Conservation (phyloP, 2,888 invertebrate genomes). For the Disparrhopalites patrizii region DNA sequence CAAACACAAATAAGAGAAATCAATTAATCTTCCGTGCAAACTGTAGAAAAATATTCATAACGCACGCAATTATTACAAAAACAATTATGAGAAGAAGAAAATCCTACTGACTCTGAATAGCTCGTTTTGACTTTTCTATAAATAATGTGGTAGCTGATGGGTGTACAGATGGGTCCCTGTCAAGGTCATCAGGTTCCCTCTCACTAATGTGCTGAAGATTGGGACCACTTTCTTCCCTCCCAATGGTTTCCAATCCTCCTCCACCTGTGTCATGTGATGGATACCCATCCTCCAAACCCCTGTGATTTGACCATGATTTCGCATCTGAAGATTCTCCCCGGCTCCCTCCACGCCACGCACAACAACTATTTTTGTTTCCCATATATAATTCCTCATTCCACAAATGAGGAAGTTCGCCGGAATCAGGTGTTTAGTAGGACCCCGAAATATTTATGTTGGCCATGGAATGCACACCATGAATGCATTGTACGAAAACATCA, state of each 20-base stretch:
- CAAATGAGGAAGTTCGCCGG: too few relatives aligned
- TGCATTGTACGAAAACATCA: too few relatives aligned
- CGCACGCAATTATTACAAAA: too few relatives aligned
- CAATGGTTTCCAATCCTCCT: constrained; percentile 53
- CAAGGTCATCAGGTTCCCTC: constrained; percentile 92
- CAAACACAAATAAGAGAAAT: constrained; percentile 39
- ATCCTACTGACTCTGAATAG: constrained; percentile 62
- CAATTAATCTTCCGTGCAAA: neutral
- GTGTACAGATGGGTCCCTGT: constrained; percentile 93
- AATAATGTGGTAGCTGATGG: constrained; percentile 95
- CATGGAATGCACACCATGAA: too few relatives aligned
- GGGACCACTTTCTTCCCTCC: constrained; percentile 73
- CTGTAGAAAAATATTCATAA: neutral
- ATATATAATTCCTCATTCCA: constrained; percentile 56
- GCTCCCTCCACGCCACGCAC: constrained; percentile 70
- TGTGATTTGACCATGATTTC: constrained; percentile 43
- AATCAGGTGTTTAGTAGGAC: too few relatives aligned
- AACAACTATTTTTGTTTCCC: constrained; percentile 79
- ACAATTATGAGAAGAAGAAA: neutral
- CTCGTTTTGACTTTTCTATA: constrained; percentile 87
- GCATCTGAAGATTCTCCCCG: constrained; percentile 53
- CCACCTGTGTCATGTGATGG: constrained; percentile 42
- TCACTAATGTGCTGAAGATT: constrained; percentile 98
- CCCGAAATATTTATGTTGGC: too few relatives aligned
- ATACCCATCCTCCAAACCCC: constrained; percentile 36